Evolutionary conservation across 1,140 invertebrate genomes (phyloP).

Genomic region (Leptinotarsa undecemlineata): DNA sequence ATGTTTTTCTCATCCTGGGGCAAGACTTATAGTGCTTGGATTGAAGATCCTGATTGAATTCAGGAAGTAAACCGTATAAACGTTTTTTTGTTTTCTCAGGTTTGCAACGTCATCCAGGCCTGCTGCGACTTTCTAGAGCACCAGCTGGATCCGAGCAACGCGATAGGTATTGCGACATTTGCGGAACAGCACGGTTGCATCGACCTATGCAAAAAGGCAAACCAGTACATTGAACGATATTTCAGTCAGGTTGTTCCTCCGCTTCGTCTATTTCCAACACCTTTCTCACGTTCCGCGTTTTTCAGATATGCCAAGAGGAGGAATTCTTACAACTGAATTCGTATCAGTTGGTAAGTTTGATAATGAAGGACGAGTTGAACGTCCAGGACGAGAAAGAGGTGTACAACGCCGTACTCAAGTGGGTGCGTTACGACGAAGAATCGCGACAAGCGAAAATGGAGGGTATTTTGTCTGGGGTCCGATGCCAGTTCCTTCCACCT

Average conservation of each 20-base stretch:
- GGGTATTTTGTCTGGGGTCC: constrained; percentile 81
- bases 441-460: constrained; percentile 82
- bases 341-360: constrained; percentile 77
- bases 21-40: too few species aligned
- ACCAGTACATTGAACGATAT: constrained; percentile 87
- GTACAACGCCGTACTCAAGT: constrained; percentile 88
- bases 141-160: constrained; percentile 90
- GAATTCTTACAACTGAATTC: constrained; percentile 84
- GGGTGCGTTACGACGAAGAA: constrained; percentile 87
- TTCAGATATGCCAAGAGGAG: constrained; percentile 82
- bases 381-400: constrained; percentile 89
- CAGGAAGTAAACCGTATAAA: too few species aligned
- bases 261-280: background rate
- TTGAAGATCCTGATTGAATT: too few species aligned
- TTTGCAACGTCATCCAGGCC: constrained; percentile 86
- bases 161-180: constrained; percentile 90
- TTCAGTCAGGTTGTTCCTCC: constrained; percentile 73
- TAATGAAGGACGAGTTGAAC: constrained; percentile 86
- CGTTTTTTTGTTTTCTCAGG: constrained; percentile 57
- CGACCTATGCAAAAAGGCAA: constrained; percentile 81
- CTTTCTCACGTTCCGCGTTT: constrained; percentile 28
- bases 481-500: constrained; percentile 90
- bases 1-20: too few species aligned
- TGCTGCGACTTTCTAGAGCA: constrained; percentile 89
- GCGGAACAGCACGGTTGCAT: constrained; percentile 88